These are phyloP conservation scores for Rhynchonycteris naso DNA, from an alignment of 2,797 vertebrate genomes.

Conservation along the genomic window DNA sequence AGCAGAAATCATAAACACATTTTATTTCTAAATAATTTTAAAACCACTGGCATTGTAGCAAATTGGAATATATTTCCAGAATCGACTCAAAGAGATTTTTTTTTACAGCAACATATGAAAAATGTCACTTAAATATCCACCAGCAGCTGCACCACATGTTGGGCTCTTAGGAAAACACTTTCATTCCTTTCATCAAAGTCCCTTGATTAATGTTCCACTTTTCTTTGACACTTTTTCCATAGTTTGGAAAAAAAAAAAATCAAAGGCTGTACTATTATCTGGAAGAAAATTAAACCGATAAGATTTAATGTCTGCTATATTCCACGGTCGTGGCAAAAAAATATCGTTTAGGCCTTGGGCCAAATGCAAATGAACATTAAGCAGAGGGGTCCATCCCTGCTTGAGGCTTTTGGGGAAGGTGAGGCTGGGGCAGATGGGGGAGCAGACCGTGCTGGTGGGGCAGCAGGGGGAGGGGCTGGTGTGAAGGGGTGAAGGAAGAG, in stretches of 20 bases:
- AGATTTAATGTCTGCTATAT: slow-evolving; percentile 80
- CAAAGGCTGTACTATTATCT: slow-evolving; percentile 81
- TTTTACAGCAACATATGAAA: slow-evolving; percentile 82
- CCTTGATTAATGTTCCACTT: slow-evolving; percentile 83
- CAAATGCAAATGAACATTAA: slow-evolving; percentile 72
- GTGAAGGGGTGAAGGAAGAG: background rate
- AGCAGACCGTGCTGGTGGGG: background rate
- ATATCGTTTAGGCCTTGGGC: slow-evolving; percentile 34
- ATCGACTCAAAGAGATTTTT: slow-evolving; percentile 79
- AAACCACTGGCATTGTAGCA: slow-evolving; percentile 82
- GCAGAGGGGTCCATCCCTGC: background rate
- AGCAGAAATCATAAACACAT: slow-evolving; percentile 82
- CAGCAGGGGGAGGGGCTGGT: background rate
- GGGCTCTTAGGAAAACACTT: slow-evolving; percentile 79
- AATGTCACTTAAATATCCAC: slow-evolving; percentile 83
- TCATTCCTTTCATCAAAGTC: slow-evolving; percentile 81
- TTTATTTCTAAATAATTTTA: slow-evolving; percentile 83
- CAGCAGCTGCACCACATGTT: slow-evolving; percentile 80
- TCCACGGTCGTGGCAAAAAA: slow-evolving; percentile 48
- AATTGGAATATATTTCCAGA: slow-evolving; percentile 82
- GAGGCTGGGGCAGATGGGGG: background rate
- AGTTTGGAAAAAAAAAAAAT: slow-evolving; percentile 63
- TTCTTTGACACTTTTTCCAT: slow-evolving; percentile 83
- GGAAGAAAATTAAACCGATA: slow-evolving; percentile 80
- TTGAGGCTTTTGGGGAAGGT: background rate